Conservation (phyloP, 2,113 vertebrate species). For the Stigmatopora nigra region DNA sequence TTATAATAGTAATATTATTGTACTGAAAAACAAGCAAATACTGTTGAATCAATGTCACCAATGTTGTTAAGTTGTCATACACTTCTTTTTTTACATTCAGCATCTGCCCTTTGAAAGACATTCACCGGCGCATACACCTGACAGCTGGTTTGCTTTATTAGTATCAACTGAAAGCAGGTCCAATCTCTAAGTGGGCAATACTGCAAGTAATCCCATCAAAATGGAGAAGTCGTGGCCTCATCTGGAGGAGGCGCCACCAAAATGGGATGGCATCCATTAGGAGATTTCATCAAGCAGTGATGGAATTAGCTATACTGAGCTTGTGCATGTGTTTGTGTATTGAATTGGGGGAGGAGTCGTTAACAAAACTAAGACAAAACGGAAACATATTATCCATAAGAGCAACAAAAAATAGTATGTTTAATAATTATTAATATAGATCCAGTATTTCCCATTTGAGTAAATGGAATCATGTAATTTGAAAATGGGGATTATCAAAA, state of each 20-base stretch:
- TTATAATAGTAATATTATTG: neutral
- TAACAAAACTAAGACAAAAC: neutral
- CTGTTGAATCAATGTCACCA: neutral
- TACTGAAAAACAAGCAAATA: neutral
- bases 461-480: slow-evolving; percentile 12
- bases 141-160: slow-evolving; percentile 49
- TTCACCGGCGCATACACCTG: slow-evolving; percentile 16
- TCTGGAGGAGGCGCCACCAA: slow-evolving; percentile 51
- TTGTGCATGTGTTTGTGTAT: neutral
- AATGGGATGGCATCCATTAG: slow-evolving; percentile 54
- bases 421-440: neutral
- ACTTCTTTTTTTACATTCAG: slow-evolving; percentile 31
- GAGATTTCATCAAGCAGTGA: slow-evolving; percentile 67
- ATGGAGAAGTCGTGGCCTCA: slow-evolving; percentile 61
- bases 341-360: neutral
- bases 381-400: neutral
- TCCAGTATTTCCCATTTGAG: neutral
- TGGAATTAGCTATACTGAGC: slow-evolving; percentile 47
- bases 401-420: too few relatives aligned
- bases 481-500: slow-evolving; percentile 4
- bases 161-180: slow-evolving; percentile 55
- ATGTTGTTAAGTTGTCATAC: slow-evolving; percentile 4
- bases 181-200: slow-evolving; percentile 68
- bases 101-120: slow-evolving; percentile 45
- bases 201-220: slow-evolving; percentile 69